Evolutionary conservation across 2,113 vertebrate genomes (phyloP).

Genomic region (Bufo gargarizans): DNA sequence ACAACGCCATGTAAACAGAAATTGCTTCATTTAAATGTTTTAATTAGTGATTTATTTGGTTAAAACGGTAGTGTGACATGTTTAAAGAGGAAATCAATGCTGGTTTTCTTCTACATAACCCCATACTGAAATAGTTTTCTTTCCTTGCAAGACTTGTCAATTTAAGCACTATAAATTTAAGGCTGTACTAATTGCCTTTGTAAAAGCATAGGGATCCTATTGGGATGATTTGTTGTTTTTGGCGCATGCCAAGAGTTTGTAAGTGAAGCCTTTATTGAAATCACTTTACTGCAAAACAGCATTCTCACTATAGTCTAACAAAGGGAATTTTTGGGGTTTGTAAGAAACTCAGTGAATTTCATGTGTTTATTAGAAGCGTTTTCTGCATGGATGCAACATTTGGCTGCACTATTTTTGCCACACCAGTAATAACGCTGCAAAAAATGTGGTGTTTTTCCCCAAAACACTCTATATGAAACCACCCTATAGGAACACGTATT

Average conservation of each 20-base stretch:
- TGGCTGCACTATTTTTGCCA: too few species aligned
- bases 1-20: constrained; percentile 59
- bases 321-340: neutral
- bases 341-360: too few species aligned
- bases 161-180: constrained; percentile 47
- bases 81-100: constrained; percentile 46
- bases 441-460: too few species aligned
- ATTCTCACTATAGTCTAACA: constrained; percentile 6
- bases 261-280: constrained; percentile 14
- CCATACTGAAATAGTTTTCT: constrained; percentile 44
- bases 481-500: too few species aligned
- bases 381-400: too few species aligned
- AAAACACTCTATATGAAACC: too few species aligned
- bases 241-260: constrained; percentile 28
- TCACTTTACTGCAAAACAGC: constrained; percentile 18
- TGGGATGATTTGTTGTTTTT: constrained; percentile 51
- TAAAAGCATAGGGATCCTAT: constrained; percentile 13
- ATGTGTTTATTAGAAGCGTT: too few species aligned
- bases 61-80: constrained; percentile 55
- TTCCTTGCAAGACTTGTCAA: constrained; percentile 43
- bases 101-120: constrained; percentile 36
- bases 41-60: constrained; percentile 61
- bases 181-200: constrained; percentile 40
- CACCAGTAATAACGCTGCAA: too few species aligned
- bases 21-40: constrained; percentile 69